These are phyloP conservation scores for Siniperca undulata DNA, from an alignment of 2,797 vertebrate genomes.

Conservation along the genomic window DNA sequence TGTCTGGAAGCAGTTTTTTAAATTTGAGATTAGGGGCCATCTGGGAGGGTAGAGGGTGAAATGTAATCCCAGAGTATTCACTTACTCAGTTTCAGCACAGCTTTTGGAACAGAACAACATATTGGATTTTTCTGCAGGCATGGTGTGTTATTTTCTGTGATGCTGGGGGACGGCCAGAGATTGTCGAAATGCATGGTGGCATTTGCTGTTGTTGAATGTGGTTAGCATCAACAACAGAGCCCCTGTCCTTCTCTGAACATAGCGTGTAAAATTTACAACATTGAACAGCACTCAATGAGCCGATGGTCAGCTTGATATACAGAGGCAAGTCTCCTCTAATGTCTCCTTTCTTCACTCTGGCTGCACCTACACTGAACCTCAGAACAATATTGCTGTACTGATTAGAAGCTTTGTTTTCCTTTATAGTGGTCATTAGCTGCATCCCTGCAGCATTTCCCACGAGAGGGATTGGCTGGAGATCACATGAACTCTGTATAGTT, in stretches of 20 bases:
- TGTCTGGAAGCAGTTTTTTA: constrained; percentile 41
- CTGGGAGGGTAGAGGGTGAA: constrained; percentile 59
- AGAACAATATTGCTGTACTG: constrained; percentile 5
- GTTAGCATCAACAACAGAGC: constrained; percentile 7
- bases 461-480: background rate
- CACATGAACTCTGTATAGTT: background rate
- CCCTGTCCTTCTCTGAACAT: background rate
- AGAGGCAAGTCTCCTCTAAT: constrained; percentile 5
- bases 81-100: constrained; percentile 57
- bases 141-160: constrained; percentile 54
- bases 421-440: constrained; percentile 24
- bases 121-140: constrained; percentile 72
- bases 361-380: background rate
- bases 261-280: constrained; percentile 31
- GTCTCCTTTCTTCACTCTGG: constrained; percentile 10
- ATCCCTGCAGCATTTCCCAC: constrained; percentile 16
- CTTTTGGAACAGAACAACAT: constrained; percentile 57
- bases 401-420: constrained; percentile 40
- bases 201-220: constrained; percentile 16
- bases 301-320: constrained; percentile 14
- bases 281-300: constrained; percentile 13
- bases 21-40: constrained; percentile 71
- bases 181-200: constrained; percentile 14
- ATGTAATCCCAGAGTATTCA: constrained; percentile 66
- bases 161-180: constrained; percentile 26